These are phyloP conservation scores for Enteromius mattozi DNA, from an alignment of 2,797 vertebrate species.

Conservation along the genomic window DNA sequence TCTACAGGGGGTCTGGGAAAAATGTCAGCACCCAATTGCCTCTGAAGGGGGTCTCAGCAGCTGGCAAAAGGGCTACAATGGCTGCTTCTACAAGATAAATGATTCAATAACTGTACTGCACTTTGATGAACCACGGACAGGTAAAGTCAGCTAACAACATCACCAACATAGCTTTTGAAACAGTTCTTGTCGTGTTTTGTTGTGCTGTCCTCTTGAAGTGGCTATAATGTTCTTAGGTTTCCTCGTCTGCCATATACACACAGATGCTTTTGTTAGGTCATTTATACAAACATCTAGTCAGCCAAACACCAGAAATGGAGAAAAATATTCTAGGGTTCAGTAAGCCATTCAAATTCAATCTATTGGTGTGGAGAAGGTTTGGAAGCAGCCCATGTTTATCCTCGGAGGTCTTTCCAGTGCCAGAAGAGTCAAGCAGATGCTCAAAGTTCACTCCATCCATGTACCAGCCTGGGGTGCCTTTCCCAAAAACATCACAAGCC, in stretches of 20 bases:
- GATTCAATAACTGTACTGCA: constrained; percentile 50
- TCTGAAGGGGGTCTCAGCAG: constrained; percentile 43
- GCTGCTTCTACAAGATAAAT: constrained; percentile 18
- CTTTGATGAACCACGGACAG: constrained; percentile 32
- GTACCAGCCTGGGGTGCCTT: background rate
- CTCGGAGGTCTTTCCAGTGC: background rate
- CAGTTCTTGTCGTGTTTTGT: background rate
- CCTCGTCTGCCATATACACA: background rate
- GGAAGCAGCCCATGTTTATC: background rate
- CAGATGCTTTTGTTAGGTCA: background rate
- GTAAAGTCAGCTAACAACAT: background rate
- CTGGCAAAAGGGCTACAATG: constrained; percentile 14
- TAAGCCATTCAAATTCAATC: background rate
- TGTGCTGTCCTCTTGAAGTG: background rate
- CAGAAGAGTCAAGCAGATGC: background rate
- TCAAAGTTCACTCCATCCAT: background rate
- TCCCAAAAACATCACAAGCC: too few species aligned
- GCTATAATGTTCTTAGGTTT: background rate
- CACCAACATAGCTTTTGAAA: background rate
- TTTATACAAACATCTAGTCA: background rate
- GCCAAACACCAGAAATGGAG: background rate
- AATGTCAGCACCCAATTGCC: constrained; percentile 59
- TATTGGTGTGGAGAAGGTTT: background rate
- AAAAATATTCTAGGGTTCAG: background rate
- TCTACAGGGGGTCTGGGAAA: constrained; percentile 48